Conservation (phyloP, 2,888 invertebrate species). For the Pandemis corylana region DNA sequence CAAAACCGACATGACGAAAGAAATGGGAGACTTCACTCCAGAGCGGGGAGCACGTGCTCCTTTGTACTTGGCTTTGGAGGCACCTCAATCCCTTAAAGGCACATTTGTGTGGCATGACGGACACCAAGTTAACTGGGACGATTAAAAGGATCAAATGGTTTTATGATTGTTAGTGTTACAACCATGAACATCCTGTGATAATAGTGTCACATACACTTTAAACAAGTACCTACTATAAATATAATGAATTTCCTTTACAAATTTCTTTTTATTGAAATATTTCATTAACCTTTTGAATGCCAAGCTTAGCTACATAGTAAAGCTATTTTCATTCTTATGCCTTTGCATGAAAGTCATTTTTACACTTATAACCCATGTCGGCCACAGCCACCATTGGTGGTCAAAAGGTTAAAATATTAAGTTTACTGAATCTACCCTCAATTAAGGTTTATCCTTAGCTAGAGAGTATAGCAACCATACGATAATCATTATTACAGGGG, state of each 20-base stretch:
- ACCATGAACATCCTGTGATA: slow-evolving; percentile 79
- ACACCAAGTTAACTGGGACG: slow-evolving; percentile 82
- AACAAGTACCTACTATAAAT: slow-evolving; percentile 61
- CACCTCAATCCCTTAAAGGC: slow-evolving; percentile 76
- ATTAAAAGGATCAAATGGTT: slow-evolving; percentile 64
- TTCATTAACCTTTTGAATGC: too few relatives aligned
- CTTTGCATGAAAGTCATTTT: too few relatives aligned
- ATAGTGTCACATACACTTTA: slow-evolving; percentile 80
- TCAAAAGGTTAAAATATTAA: not conserved
- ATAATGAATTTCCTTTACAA: slow-evolving; percentile 70
- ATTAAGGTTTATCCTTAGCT: not conserved
- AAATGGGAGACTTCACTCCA: slow-evolving; percentile 78
- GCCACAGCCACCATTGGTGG: too few relatives aligned
- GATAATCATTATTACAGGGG: too few relatives aligned
- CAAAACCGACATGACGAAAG: slow-evolving; percentile 81
- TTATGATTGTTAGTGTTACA: slow-evolving; percentile 61
- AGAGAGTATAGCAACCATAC: too few relatives aligned
- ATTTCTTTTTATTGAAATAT: slow-evolving; percentile 56
- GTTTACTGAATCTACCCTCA: not conserved
- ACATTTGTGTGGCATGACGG: slow-evolving; percentile 81
- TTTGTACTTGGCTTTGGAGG: slow-evolving; percentile 74
- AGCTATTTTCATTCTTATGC: too few relatives aligned
- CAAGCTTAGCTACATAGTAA: too few relatives aligned
- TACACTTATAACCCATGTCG: too few relatives aligned
- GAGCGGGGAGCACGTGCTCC: slow-evolving; percentile 78